Evolutionary conservation across 1,140 invertebrate genomes (phyloP).

Genomic region (Theocolax elegans): DNA sequence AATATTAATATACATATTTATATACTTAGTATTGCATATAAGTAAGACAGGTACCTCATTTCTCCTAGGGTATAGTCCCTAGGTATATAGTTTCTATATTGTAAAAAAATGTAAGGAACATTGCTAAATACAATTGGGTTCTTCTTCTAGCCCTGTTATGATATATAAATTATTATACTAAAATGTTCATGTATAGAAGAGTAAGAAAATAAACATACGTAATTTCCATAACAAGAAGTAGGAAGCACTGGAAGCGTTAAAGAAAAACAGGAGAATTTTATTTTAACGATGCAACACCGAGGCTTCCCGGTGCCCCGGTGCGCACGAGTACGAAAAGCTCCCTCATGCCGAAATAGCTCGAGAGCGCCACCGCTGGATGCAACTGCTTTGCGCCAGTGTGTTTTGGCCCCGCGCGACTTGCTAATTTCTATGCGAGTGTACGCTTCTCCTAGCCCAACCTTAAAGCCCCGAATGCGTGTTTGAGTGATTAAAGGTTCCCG

Average conservation of each 20-base stretch:
- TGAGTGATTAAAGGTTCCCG: constrained; percentile 36
- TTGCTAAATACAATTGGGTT: no score
- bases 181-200: no score
- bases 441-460: neutral
- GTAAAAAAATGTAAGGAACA: no score
- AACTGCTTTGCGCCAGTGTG: neutral
- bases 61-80: no score
- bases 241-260: no score
- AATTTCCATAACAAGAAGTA: neutral
- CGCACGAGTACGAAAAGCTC: constrained; percentile 1
- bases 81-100: no score
- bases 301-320: neutral
- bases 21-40: no score
- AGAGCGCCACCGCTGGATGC: neutral
- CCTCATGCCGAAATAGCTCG: constrained; percentile 38
- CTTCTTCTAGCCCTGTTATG: no score
- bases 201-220: neutral
- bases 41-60: no score
- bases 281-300: constrained; percentile 5
- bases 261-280: constrained; percentile 17
- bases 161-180: no score
- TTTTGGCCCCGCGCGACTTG: constrained; percentile 19
- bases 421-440: constrained; percentile 28
- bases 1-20: no score
- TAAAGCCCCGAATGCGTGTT: constrained; percentile 18